Percentiles rank a stretch among this genome's conserved stretches.
Evolutionary conservation across 2,113 vertebrate genomes (phyloP).

Genomic region (Apaloderma vittatum): DNA sequence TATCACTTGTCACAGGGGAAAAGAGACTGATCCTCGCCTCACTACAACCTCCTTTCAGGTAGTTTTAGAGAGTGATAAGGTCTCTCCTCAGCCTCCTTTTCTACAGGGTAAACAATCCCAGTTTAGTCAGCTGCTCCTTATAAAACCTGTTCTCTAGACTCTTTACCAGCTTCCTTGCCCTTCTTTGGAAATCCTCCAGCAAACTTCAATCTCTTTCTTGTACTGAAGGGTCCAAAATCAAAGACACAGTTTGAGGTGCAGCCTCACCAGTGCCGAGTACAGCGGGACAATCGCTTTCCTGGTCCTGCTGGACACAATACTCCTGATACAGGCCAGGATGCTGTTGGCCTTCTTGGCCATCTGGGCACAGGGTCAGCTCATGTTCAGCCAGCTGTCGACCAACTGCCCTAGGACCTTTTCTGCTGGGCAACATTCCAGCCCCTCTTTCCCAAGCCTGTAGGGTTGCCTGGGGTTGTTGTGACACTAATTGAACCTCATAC

Average conservation of each 20-base stretch:
- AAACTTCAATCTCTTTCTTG: neutral
- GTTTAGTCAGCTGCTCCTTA: too few relatives aligned
- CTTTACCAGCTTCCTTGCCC: too few relatives aligned
- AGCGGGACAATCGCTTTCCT: rapidly evolving
- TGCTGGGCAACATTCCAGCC: neutral
- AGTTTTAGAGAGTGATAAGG: too few relatives aligned
- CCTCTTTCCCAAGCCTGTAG: neutral
- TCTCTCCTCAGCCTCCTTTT: too few relatives aligned
- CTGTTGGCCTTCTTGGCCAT: neutral
- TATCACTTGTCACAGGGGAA: too few relatives aligned
- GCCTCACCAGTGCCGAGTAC: neutral
- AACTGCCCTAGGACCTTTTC: neutral
- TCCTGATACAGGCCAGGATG: neutral
- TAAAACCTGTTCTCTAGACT: too few relatives aligned
- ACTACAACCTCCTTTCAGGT: too few relatives aligned
- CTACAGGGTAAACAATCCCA: too few relatives aligned
- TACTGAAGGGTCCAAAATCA: neutral
- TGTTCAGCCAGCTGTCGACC: rapidly evolving
- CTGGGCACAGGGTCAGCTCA: neutral
- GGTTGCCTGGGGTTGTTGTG: neutral
- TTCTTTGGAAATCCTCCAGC: neutral
- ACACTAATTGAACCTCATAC: neutral
- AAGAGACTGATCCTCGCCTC: too few relatives aligned
- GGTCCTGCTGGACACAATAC: neutral
- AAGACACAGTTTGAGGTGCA: neutral